Evolutionary conservation across 2,888 invertebrate species (phyloP).

Genomic region (Aspidiotus destructor): DNA sequence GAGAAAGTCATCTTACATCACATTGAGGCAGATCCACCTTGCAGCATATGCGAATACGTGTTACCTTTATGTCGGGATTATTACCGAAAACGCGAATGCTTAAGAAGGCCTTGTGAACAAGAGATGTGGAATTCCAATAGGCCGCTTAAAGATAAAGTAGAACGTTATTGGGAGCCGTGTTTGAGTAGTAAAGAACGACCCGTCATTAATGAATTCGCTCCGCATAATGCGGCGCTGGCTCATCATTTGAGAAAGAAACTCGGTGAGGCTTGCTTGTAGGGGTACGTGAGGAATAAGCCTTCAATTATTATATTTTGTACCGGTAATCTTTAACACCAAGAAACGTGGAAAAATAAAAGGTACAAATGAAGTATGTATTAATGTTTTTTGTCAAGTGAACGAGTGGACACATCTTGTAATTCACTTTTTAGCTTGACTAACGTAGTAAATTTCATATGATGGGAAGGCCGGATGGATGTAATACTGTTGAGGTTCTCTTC

Average conservation of each 20-base stretch:
- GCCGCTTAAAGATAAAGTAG: slow-evolving; percentile 10
- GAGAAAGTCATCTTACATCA: slow-evolving; percentile 12
- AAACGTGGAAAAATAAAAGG: too few relatives aligned
- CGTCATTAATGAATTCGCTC: background rate
- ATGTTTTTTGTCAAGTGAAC: too few relatives aligned
- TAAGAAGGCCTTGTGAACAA: slow-evolving; percentile 19
- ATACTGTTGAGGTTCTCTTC: too few relatives aligned
- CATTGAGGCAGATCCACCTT: slow-evolving; percentile 17
- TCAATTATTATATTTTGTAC: too few relatives aligned
- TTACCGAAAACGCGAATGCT: slow-evolving; percentile 20
- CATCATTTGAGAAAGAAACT: background rate
- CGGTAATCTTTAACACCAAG: too few relatives aligned
- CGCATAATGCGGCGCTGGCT: background rate
- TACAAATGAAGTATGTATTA: too few relatives aligned
- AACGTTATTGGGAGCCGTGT: slow-evolving; percentile 23
- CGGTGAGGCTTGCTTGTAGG: too few relatives aligned
- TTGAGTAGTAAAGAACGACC: background rate
- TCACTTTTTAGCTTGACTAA: too few relatives aligned
- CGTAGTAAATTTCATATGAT: too few relatives aligned
- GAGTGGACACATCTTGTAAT: too few relatives aligned
- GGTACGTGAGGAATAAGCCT: too few relatives aligned
- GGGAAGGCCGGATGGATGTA: too few relatives aligned
- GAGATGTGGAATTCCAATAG: slow-evolving; percentile 5
- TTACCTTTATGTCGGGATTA: slow-evolving; percentile 20
- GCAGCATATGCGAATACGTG: slow-evolving; percentile 17